Evolutionary conservation across 1,140 invertebrate species (phyloP).

Genomic region (Drosophila trapezifrons): DNA sequence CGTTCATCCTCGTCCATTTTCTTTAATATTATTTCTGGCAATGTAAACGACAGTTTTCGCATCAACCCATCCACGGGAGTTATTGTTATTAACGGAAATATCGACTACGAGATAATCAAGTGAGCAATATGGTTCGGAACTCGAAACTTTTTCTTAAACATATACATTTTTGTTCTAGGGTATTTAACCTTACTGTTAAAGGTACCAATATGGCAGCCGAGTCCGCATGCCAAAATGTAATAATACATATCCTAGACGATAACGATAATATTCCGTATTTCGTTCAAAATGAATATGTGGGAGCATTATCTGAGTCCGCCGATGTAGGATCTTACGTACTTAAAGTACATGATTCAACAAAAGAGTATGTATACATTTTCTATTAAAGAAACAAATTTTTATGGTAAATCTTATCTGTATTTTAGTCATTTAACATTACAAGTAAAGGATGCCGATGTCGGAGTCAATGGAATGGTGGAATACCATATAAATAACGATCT

Average conservation of each 20-base stretch:
- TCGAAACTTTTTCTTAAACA: not conserved
- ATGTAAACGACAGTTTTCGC: constrained; percentile 90
- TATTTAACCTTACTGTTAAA: constrained; percentile 93
- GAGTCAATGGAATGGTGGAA: constrained; percentile 91
- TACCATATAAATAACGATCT: constrained; percentile 93
- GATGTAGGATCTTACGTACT: constrained; percentile 89
- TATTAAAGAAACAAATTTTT: not conserved
- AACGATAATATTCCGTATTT: constrained; percentile 95
- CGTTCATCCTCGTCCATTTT: constrained; percentile 91
- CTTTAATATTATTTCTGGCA: constrained; percentile 93
- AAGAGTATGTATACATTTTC: constrained; percentile 39
- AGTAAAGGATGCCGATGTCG: constrained; percentile 91
- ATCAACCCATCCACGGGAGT: constrained; percentile 94
- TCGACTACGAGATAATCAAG: constrained; percentile 91
- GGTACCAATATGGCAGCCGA: constrained; percentile 94
- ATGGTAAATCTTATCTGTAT: constrained; percentile 26
- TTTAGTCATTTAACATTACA: constrained; percentile 91
- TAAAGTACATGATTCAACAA: constrained; percentile 76
- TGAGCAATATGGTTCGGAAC: constrained; percentile 20
- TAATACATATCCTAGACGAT: constrained; percentile 91
- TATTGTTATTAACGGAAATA: constrained; percentile 88
- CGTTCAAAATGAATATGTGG: constrained; percentile 87
- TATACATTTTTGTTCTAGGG: constrained; percentile 78
- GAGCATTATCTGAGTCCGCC: constrained; percentile 90
- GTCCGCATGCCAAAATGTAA: constrained; percentile 87